These are phyloP conservation scores for Sepiola atlantica DNA, from an alignment of 2,888 invertebrate species.

Conservation along the genomic window DNA sequence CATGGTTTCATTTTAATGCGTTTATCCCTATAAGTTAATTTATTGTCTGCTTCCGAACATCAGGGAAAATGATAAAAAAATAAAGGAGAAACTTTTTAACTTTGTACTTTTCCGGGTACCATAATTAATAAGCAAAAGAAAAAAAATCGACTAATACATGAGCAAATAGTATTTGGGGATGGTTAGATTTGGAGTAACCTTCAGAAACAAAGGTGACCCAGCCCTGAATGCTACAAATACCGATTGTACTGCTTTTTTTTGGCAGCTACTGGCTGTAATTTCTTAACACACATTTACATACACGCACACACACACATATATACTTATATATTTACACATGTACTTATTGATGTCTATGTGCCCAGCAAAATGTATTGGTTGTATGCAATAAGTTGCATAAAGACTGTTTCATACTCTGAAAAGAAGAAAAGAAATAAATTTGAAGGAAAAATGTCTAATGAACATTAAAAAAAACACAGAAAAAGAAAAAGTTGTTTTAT, in stretches of 20 bases:
- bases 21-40: too few species aligned
- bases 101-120: too few species aligned
- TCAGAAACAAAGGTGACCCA: too few species aligned
- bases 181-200: too few species aligned
- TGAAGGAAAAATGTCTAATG: not conserved
- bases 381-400: not conserved
- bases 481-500: not conserved
- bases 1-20: too few species aligned
- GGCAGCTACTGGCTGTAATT: constrained; percentile 21
- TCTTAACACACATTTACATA: constrained; percentile 4
- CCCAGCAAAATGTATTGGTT: not conserved
- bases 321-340: not conserved
- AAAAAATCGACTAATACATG: too few species aligned
- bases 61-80: too few species aligned
- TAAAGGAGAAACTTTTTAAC: too few species aligned
- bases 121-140: too few species aligned
- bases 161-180: too few species aligned
- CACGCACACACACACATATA: not conserved
- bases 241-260: constrained; percentile 4
- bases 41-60: too few species aligned
- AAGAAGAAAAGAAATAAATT: not conserved
- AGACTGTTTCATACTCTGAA: not conserved
- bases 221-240: too few species aligned
- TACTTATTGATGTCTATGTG: constrained; percentile 9
- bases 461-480: not conserved